phyloP scores from a whole-genome alignment of 2,888 invertebrate species.

The Siphlonurus alternatus region DNA sequence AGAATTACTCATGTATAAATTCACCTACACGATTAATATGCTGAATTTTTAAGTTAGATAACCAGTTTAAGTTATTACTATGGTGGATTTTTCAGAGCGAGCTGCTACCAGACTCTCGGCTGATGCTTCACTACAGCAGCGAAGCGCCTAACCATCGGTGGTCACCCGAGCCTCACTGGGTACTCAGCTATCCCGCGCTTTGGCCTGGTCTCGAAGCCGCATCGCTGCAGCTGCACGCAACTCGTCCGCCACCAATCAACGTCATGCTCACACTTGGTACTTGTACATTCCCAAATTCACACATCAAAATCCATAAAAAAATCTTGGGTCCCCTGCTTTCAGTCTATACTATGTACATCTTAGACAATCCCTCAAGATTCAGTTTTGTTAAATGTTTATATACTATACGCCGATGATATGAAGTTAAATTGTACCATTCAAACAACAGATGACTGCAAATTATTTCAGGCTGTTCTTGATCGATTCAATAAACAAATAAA shows the following conservation, averaged over 20 bases:
- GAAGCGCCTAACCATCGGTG: not conserved
- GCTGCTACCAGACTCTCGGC: not conserved
- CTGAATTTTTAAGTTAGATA: too few species aligned
- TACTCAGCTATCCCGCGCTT: not conserved
- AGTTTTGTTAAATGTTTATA: not conserved
- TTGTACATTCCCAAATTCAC: not conserved
- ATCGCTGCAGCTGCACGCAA: not conserved
- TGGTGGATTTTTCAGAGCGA: not conserved
- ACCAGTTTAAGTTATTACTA: too few species aligned
- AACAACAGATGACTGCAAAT: too few species aligned
- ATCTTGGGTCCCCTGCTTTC: too few species aligned
- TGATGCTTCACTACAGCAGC: not conserved
- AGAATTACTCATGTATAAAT: too few species aligned
- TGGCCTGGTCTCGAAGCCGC: not conserved
- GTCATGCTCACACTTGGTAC: not conserved
- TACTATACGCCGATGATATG: too few species aligned
- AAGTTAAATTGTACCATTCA: not conserved
- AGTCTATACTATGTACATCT: too few species aligned
- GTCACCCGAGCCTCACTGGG: constrained; percentile 1
- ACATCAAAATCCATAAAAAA: too few species aligned
- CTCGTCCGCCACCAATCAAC: not conserved
- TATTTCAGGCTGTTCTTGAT: too few species aligned
- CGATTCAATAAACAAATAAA: too few species aligned
- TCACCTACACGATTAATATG: too few species aligned
- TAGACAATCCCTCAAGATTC: too few species aligned